Evolutionary conservation across 2,888 invertebrate genomes (phyloP), one percentile per base, ranked within the genome.

Genomic region (Lomographa bimaculata): DNA sequence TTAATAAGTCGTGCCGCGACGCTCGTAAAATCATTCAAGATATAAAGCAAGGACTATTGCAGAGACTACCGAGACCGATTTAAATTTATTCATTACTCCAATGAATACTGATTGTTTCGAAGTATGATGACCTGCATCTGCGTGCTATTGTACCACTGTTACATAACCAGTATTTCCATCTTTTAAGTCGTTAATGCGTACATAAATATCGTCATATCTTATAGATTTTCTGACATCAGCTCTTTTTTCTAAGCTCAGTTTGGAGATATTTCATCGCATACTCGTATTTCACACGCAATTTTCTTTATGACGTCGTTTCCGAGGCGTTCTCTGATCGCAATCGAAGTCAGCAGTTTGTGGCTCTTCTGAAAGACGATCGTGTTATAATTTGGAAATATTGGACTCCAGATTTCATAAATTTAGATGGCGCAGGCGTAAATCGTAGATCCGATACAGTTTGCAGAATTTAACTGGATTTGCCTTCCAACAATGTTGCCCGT

Each of bases 71-170:
- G 38, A 46, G 36, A 41, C 34, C 23, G 46, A 60, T 61, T 57
- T 47, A 62, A 64, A 64, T 65, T 54, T 56, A 62, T 64, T 63
- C 55, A 60, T 58, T 57, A 50, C 33, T 43, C 8, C 60, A 63
- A 66, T 66, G 57, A 61, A 64, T 61, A 57, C 55, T 54, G 39
- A 64, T 62, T 55, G 53, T 52, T 52, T 44, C 48, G 42, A 46
- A 37, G 47, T 54, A 48, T 46, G 32, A 26, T 47, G 36, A 45
- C 44, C 50, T 47, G 33, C 49, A 45, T 46, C 29, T 34, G 39
- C 8, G 9, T 12, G 7, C n/a, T 19, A 4, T 8, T 32, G n/a
- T 7, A 21, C 2, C 18, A 19, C n/a, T 29, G 8, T 33, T 20
- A 26, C 26, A 12, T 1, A 1, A 7, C 5, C 7, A 17, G 2